These are phyloP conservation scores for Apeira syringaria DNA, from an alignment of 2,888 invertebrate genomes.

Conservation along the genomic window DNA sequence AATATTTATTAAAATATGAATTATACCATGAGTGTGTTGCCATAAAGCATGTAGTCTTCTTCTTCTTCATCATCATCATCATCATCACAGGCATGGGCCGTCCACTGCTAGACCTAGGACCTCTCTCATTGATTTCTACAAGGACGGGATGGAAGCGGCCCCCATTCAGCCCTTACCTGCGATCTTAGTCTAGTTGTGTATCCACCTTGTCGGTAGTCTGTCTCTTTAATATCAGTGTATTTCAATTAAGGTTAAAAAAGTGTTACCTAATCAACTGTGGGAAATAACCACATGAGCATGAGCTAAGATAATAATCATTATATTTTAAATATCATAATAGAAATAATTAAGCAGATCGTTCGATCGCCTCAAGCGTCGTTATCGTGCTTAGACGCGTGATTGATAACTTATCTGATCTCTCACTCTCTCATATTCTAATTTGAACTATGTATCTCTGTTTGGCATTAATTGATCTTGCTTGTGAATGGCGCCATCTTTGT, in stretches of 20 bases:
- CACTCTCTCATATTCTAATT: conserved; percentile 37
- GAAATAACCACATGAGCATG: conserved; percentile 64
- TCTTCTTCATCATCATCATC: too few species aligned
- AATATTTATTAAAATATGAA: background rate
- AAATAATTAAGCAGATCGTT: conserved; percentile 79
- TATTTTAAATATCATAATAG: conserved; percentile 81
- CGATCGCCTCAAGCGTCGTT: conserved; percentile 69
- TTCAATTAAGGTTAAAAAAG: conserved; percentile 52
- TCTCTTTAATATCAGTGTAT: conserved; percentile 30
- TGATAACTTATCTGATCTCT: conserved; percentile 67
- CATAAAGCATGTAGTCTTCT: conserved; percentile 2
- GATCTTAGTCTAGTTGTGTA: too few species aligned
- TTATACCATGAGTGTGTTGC: background rate
- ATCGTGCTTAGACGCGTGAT: conserved; percentile 78
- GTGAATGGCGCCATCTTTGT: conserved; percentile 76
- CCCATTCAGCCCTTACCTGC: too few species aligned
- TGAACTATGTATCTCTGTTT: conserved; percentile 47
- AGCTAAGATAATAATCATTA: conserved; percentile 69
- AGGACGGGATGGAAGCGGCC: too few species aligned
- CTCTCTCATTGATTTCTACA: too few species aligned
- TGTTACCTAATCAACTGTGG: conserved; percentile 47
- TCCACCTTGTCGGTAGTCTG: too few species aligned
- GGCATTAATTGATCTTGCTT: conserved; percentile 74
- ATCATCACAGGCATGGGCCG: too few species aligned
- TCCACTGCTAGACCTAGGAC: too few species aligned